Percentiles rank a stretch among this genome's conserved stretches.
Evolutionary conservation across 2,888 invertebrate genomes (phyloP).

Genomic region (Chironomus tentans): DNA sequence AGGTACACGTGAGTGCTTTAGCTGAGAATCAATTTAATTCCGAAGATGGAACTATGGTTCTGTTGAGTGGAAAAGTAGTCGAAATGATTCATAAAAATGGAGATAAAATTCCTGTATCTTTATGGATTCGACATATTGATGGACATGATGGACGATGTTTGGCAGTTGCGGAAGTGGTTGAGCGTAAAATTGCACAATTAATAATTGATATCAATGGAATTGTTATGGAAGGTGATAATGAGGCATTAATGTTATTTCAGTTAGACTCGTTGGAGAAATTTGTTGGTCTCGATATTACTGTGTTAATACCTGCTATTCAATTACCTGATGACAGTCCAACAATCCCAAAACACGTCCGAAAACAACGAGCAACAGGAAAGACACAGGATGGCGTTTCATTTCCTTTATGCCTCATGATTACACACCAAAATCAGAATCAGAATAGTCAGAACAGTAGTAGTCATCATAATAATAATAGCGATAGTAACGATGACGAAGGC

Average conservation of each 20-base stretch:
- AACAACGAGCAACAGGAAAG: slow-evolving; percentile 56
- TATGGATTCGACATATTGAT: slow-evolving; percentile 54
- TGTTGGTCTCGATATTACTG: slow-evolving; percentile 44
- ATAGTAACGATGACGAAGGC: slow-evolving; percentile 29
- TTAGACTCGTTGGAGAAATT: slow-evolving; percentile 46
- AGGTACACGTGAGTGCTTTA: slow-evolving; percentile 44
- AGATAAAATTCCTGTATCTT: slow-evolving; percentile 50
- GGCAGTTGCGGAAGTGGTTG: slow-evolving; percentile 57
- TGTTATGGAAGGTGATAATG: slow-evolving; percentile 36
- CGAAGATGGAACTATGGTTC: slow-evolving; percentile 49
- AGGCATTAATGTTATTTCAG: slow-evolving; percentile 47
- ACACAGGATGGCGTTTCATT: slow-evolving; percentile 54
- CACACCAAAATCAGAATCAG: slow-evolving; percentile 33
- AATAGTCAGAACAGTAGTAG: too few relatives aligned
- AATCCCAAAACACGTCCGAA: slow-evolving; percentile 44
- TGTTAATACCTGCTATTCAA: slow-evolving; percentile 47
- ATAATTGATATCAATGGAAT: slow-evolving; percentile 33
- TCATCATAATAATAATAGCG: slow-evolving; percentile 23
- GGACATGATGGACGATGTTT: slow-evolving; percentile 49
- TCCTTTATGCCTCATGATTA: slow-evolving; percentile 50
- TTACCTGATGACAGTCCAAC: slow-evolving; percentile 40
- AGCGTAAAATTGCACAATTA: slow-evolving; percentile 35
- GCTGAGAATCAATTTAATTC: slow-evolving; percentile 47
- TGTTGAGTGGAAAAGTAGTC: slow-evolving; percentile 52
- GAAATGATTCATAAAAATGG: slow-evolving; percentile 52